Conservation (phyloP, 2,797 vertebrate genomes). For the Rhabdomys pumilio region DNA sequence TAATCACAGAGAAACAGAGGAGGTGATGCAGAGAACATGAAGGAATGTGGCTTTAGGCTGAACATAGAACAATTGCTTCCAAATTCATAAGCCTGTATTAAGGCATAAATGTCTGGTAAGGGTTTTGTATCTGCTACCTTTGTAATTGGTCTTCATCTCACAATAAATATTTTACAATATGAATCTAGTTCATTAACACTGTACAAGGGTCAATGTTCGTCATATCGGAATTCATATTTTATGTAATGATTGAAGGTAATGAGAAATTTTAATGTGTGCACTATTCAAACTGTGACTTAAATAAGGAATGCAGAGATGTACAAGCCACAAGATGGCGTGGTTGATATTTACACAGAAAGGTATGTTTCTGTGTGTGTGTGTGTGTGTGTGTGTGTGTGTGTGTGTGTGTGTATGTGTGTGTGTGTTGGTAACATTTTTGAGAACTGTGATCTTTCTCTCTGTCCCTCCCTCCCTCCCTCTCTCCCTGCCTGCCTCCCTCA, state of each 20-base stretch:
- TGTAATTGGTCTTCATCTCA: constrained; percentile 37
- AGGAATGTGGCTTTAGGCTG: not conserved
- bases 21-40: not conserved
- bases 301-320: not conserved
- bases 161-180: constrained; percentile 40
- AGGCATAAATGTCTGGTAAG: not conserved
- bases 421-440: not conserved
- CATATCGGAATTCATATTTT: constrained; percentile 11
- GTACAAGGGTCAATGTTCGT: not conserved
- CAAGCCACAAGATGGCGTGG: constrained; percentile 79
- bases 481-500: too few species aligned
- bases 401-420: too few species aligned
- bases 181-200: not conserved
- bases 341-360: not conserved
- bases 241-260: not conserved
- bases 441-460: not conserved
- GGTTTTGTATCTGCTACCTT: not conserved
- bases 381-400: too few species aligned
- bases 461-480: not conserved
- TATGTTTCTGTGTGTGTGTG: too few species aligned
- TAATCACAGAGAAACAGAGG: not conserved
- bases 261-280: not conserved
- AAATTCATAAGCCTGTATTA: not conserved
- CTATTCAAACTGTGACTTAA: not conserved
- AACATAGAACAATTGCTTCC: not conserved